phyloP scores from a whole-genome alignment of 2,797 vertebrate genomes.

The Bryconaethiops microstoma region DNA sequence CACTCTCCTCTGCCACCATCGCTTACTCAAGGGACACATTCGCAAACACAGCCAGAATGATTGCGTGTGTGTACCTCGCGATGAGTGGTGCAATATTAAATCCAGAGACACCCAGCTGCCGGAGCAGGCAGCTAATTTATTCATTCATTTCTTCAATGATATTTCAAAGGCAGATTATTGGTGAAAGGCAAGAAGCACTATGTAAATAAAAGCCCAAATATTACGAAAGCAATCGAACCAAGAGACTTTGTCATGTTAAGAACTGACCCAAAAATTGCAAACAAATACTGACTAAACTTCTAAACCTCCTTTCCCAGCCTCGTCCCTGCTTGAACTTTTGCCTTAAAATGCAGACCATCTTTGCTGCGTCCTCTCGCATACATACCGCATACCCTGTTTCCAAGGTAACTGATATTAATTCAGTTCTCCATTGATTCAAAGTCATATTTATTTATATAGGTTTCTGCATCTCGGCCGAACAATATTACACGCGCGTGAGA shows the following conservation, averaged over 20 bases:
- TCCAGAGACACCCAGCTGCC: slow-evolving; percentile 23
- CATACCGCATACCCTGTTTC: slow-evolving; percentile 56
- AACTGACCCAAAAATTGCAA: neutral
- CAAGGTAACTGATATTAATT: slow-evolving; percentile 63
- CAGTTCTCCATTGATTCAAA: slow-evolving; percentile 56
- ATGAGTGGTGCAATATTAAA: slow-evolving; percentile 23
- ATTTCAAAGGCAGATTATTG: slow-evolving; percentile 36
- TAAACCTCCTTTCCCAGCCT: neutral
- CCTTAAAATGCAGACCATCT: slow-evolving; percentile 21
- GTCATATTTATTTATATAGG: slow-evolving; percentile 61
- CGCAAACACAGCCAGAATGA: slow-evolving; percentile 23
- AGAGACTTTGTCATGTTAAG: slow-evolving; percentile 14
- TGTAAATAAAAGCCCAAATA: slow-evolving; percentile 4
- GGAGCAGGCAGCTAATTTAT: slow-evolving; percentile 19
- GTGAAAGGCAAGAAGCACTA: slow-evolving; percentile 4
- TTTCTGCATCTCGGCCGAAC: slow-evolving; percentile 42
- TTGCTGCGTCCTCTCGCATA: slow-evolving; percentile 31
- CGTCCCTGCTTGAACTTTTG: slow-evolving; percentile 37
- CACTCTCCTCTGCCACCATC: slow-evolving; percentile 24
- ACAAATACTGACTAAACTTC: neutral
- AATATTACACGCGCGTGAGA: slow-evolving; percentile 42
- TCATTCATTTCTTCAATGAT: slow-evolving; percentile 36
- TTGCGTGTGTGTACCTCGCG: neutral
- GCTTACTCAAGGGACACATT: slow-evolving; percentile 28
- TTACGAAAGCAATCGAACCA: slow-evolving; percentile 23